Percentiles rank a stretch among this genome's conserved stretches.
Conservation (phyloP, 2,797 vertebrate genomes). For the Labroides dimidiatus region DNA sequence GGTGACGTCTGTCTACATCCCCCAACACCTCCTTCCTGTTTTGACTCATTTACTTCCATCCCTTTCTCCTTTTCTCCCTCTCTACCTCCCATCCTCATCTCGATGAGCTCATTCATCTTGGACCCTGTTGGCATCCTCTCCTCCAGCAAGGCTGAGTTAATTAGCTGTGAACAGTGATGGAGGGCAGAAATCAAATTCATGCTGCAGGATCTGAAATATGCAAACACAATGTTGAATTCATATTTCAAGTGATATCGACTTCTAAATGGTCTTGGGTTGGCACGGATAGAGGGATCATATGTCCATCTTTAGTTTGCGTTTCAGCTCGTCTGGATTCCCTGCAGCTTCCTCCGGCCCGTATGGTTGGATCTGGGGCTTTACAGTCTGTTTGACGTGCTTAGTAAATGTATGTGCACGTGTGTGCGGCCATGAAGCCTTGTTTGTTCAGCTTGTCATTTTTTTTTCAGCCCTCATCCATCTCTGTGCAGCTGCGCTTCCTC, state of each 20-base stretch:
- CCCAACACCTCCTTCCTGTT: neutral
- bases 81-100: constrained; percentile 26
- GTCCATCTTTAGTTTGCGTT: constrained; percentile 4
- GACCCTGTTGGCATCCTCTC: constrained; percentile 39
- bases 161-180: constrained; percentile 53
- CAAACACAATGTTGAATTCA: constrained; percentile 9
- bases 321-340: constrained; percentile 23
- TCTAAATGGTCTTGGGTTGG: constrained; percentile 5
- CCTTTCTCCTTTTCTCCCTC: neutral
- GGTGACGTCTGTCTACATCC: neutral
- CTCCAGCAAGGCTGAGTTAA: constrained; percentile 57
- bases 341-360: constrained; percentile 18
- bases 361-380: constrained; percentile 12
- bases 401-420: constrained; percentile 30
- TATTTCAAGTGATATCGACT: constrained; percentile 20
- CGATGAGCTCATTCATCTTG: constrained; percentile 56
- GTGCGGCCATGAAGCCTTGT: constrained; percentile 40
- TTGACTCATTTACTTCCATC: constrained; percentile 8
- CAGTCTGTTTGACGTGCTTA: constrained; percentile 47
- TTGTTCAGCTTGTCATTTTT: constrained; percentile 45
- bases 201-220: constrained; percentile 19
- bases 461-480: constrained; percentile 19
- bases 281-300: constrained; percentile 23
- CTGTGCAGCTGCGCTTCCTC: constrained; percentile 44
- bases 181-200: constrained; percentile 30